Percentiles rank a stretch among this genome's conserved stretches.
These are phyloP conservation scores for Cricetomys ansorgei DNA, from an alignment of 2,113 vertebrate species.

Conservation along the genomic window DNA sequence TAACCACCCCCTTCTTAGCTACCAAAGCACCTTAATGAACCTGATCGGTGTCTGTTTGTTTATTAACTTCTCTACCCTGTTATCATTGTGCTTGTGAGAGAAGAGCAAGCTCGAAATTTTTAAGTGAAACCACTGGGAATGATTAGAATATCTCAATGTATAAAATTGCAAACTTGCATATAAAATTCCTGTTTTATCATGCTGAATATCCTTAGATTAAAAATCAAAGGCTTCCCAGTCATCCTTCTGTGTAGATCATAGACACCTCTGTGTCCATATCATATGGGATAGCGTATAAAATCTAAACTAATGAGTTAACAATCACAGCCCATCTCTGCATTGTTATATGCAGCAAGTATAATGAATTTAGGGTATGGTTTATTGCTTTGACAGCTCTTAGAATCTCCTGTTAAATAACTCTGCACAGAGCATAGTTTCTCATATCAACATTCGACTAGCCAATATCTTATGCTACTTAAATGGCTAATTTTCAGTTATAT, in stretches of 20 bases:
- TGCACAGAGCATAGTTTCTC: background rate
- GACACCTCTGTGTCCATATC: background rate
- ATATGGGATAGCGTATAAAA: background rate
- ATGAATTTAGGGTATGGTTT: background rate
- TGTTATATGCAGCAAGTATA: background rate
- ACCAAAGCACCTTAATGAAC: background rate
- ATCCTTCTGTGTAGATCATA: background rate
- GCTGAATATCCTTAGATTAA: background rate
- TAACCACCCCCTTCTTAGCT: background rate
- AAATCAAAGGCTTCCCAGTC: background rate
- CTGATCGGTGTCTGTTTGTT: background rate
- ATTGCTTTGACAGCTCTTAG: background rate
- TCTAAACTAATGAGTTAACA: background rate
- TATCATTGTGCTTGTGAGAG: background rate
- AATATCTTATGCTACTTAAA: slow-evolving; percentile 31
- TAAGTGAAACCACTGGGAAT: background rate
- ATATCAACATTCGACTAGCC: slow-evolving; percentile 19
- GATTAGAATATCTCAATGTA: background rate
- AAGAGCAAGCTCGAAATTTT: background rate
- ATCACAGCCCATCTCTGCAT: background rate
- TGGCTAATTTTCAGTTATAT: slow-evolving; percentile 33
- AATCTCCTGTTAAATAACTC: background rate
- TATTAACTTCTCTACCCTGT: background rate
- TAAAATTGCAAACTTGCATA: background rate
- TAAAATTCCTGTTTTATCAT: background rate